Evolutionary conservation across 2,888 invertebrate genomes (phyloP).

Genomic region (Sinelater perroti): DNA sequence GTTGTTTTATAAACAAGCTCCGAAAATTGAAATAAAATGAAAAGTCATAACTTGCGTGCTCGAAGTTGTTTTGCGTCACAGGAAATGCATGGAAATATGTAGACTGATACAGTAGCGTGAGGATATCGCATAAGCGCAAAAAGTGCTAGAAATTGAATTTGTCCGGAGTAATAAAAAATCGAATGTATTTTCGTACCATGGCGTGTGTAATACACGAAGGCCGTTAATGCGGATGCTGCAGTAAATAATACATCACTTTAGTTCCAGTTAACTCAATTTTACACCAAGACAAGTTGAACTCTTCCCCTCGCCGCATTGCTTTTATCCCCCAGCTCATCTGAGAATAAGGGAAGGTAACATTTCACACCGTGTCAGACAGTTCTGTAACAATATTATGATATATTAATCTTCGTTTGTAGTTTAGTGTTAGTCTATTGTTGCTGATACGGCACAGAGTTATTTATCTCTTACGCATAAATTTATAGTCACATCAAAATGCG

Average conservation of each 20-base stretch:
- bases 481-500: constrained; percentile 2
- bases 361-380: constrained; percentile 40
- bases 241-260: constrained; percentile 45
- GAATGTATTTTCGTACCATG: constrained; percentile 17
- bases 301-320: constrained; percentile 40
- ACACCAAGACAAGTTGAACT: constrained; percentile 42
- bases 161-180: constrained; percentile 24
- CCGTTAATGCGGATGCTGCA: constrained; percentile 40
- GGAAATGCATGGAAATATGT: constrained; percentile 9
- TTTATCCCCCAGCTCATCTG: constrained; percentile 42
- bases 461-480: constrained; percentile 13
- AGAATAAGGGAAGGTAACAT: constrained; percentile 44
- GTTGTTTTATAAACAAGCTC: too few species aligned
- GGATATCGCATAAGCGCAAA: constrained; percentile 9
- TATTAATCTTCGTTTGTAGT: constrained; percentile 41
- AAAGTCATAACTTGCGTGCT: neutral
- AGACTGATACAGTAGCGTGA: constrained; percentile 11
- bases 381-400: constrained; percentile 45
- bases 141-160: constrained; percentile 21
- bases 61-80: neutral
- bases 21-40: neutral
- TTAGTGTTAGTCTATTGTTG: constrained; percentile 31
- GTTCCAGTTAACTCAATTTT: constrained; percentile 46
- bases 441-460: constrained; percentile 25
- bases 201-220: constrained; percentile 10